Conservation (phyloP, 2,797 vertebrate species). For the Phrynocephalus guinanensis region DNA sequence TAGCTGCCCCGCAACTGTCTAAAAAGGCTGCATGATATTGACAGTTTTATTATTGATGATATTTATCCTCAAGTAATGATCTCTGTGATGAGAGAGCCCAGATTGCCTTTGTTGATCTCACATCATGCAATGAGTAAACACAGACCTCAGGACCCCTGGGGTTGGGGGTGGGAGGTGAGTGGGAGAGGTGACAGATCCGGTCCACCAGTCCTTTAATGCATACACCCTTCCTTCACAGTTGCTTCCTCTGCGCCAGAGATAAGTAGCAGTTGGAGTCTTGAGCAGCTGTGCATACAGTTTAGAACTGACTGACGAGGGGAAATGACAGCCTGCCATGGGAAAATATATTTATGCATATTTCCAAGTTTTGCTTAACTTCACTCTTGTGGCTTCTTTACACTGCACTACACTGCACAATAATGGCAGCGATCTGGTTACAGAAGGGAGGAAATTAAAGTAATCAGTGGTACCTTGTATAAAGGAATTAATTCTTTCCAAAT, state of each 20-base stretch:
- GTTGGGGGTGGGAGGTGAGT: constrained; percentile 46
- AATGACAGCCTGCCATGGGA: constrained; percentile 47
- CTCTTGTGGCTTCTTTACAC: background rate
- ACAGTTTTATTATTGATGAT: background rate
- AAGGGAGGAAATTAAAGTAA: background rate
- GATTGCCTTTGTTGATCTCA: constrained; percentile 24
- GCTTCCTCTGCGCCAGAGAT: constrained; percentile 62
- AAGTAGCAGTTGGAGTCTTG: constrained; percentile 47
- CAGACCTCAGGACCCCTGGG: constrained; percentile 7
- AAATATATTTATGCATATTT: constrained; percentile 52
- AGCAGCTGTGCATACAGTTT: background rate
- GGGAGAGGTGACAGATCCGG: constrained; percentile 64
- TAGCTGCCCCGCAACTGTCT: background rate
- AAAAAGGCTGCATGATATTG: background rate
- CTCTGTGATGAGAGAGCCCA: background rate
- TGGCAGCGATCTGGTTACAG: background rate
- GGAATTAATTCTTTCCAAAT: too few species aligned
- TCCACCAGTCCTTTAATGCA: constrained; percentile 35
- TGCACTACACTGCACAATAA: background rate
- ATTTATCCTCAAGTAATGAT: background rate
- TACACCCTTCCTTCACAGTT: constrained; percentile 64
- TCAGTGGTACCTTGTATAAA: background rate
- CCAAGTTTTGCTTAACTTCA: constrained; percentile 60
- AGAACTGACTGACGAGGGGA: constrained; percentile 34
- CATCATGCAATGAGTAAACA: constrained; percentile 45